Evolutionary conservation across 2,113 vertebrate species (phyloP).

Genomic region (Scolopax mira): DNA sequence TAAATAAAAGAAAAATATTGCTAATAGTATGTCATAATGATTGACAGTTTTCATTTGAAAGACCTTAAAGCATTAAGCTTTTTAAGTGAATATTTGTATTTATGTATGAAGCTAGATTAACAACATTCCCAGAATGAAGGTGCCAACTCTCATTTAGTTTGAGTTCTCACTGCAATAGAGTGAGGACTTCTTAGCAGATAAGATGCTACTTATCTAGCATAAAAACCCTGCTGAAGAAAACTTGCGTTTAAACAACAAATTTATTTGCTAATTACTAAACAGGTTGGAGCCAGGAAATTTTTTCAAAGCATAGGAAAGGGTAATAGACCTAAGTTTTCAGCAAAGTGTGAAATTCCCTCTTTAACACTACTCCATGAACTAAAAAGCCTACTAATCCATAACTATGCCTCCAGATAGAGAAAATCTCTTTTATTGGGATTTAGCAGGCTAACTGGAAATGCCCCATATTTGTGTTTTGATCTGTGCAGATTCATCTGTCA

Average conservation of each 20-base stretch:
- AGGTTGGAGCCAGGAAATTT: background rate
- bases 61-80: background rate
- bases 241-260: background rate
- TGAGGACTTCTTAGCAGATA: background rate
- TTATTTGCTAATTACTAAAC: background rate
- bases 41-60: background rate
- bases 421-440: background rate
- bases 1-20: slow-evolving; percentile 27
- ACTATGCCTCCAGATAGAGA: background rate
- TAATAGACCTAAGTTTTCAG: background rate
- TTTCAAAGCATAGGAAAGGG: background rate
- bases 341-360: background rate
- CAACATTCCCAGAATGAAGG: background rate
- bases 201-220: background rate
- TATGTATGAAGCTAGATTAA: background rate
- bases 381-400: slow-evolving; percentile 7
- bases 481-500: background rate
- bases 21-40: background rate
- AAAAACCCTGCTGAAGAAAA: background rate
- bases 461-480: slow-evolving; percentile 42
- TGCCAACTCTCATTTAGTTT: background rate
- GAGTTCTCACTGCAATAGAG: background rate
- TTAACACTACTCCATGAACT: background rate
- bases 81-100: background rate
- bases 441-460: background rate